These are phyloP conservation scores for Oreochromis mossambicus DNA, from an alignment of 2,797 vertebrate species.

Conservation along the genomic window DNA sequence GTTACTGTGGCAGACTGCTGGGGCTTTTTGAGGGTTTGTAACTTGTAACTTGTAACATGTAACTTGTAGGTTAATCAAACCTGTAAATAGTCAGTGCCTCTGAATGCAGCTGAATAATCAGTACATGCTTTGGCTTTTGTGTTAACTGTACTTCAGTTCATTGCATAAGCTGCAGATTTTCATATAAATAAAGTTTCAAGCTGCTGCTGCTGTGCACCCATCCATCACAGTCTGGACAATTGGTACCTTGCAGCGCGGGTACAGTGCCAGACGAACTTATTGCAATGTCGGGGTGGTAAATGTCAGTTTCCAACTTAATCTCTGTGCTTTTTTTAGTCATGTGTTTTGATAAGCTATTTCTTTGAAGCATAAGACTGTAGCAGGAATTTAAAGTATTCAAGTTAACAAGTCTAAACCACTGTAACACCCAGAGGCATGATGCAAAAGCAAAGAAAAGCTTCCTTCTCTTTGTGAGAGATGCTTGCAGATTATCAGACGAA, in stretches of 20 bases:
- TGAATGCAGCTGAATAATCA: not conserved
- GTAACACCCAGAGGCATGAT: conserved; percentile 58
- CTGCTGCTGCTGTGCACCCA: not conserved
- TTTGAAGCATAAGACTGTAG: conserved; percentile 54
- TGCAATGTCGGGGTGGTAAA: not conserved
- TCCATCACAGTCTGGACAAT: not conserved
- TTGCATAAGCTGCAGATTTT: not conserved
- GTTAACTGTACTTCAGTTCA: not conserved
- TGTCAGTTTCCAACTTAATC: conserved; percentile 49
- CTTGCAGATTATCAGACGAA: not conserved
- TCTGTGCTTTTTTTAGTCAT: conserved; percentile 53
- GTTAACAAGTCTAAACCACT: conserved; percentile 73
- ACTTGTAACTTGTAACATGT: not conserved
- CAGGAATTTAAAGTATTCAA: conserved; percentile 74
- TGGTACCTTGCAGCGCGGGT: not conserved
- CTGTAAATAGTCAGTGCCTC: not conserved
- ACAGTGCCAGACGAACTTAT: not conserved
- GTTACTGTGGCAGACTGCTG: conserved; percentile 8
- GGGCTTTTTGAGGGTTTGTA: conserved; percentile 5
- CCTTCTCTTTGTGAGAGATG: not conserved
- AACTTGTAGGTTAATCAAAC: not conserved
- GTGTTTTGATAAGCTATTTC: conserved; percentile 68
- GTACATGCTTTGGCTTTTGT: not conserved
- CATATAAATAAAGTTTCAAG: not conserved
- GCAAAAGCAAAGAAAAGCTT: not conserved